A percentile compares a stretch with the other conserved stretches of the same genome.
Evolutionary conservation across 2,113 vertebrate genomes (phyloP).

Genomic region (Prietella phreatophila): DNA sequence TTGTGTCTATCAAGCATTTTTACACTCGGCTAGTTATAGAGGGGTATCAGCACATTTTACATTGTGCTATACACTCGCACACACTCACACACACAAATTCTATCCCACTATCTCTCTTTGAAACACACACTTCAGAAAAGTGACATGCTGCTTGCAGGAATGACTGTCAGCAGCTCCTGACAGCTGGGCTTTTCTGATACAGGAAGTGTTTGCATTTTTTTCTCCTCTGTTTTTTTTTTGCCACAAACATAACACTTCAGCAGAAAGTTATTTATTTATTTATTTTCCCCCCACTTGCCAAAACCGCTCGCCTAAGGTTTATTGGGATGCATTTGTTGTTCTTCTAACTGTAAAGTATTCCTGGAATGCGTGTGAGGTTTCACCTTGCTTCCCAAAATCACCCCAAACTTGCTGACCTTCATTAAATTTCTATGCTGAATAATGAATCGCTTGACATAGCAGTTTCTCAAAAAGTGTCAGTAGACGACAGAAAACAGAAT

Average conservation of each 20-base stretch:
- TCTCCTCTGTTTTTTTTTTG: not conserved
- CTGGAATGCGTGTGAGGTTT: not conserved
- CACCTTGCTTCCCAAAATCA: not conserved
- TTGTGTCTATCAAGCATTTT: conserved; percentile 60
- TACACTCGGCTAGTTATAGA: conserved; percentile 55
- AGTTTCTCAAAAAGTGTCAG: not conserved
- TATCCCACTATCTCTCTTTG: not conserved
- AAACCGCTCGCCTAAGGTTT: conserved; percentile 21
- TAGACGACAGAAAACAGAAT: not conserved
- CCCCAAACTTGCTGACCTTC: conserved; percentile 3
- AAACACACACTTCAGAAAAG: conserved; percentile 30
- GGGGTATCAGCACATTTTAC: conserved; percentile 71
- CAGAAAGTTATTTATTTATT: conserved; percentile 20
- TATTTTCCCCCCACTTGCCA: not conserved
- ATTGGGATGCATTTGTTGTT: conserved; percentile 9
- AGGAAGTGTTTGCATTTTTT: conserved; percentile 42
- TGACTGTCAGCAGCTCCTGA: conserved; percentile 48
- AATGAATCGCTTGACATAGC: not conserved
- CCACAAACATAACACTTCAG: conserved; percentile 34
- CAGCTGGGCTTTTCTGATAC: conserved; percentile 38
- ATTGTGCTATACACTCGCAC: conserved; percentile 53
- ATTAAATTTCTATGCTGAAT: not conserved
- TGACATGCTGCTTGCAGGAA: conserved; percentile 40
- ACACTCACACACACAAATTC: conserved; percentile 25
- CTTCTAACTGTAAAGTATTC: conserved; percentile 16